Base-by-base conservation (phyloP, 2,113 vertebrate genomes). In the Onychostoma macrolepis region DNA sequence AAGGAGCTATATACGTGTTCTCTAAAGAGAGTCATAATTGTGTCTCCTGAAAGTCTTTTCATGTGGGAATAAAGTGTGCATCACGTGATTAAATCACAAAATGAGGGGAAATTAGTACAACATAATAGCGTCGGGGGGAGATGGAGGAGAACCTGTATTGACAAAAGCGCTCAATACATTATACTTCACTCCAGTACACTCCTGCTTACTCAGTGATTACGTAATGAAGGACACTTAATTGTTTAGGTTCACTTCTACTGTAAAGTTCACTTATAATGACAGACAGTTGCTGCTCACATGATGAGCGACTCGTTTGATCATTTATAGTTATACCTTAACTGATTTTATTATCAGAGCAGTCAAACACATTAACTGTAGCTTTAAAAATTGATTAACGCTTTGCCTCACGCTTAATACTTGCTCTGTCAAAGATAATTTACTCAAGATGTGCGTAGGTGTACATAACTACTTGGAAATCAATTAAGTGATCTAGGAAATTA, bases 121-220 rank as follows among this genome's bases (percentile, higher is more conserved):
- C 33, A 83, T 28, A 50, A 83, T 21, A 48, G 63, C 17, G 0
- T 71, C 28, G 2, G 43, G 1, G 1, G 5, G 28, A 19, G 63
- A 83, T 38, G 56, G 6, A 61, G 78, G n/a, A 82, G 15, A 30
- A 67, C 30, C n/a, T 9, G 65, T 53, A 83, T 71, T 36, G 63
- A 50, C 61, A 48, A 50, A 48, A 83, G 21, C 3, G 19, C 21
- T 53, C 81, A 53, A 53, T 83, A 83, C 28, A 24, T 36, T 83
- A 69, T 69, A 83, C 45, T 82, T 71, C 81, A 83, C 81, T 71
- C 26, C 61, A 36, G 43, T 83, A 30, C 81, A 71, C 81, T 67
- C 61, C 80, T 83, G 81, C 81, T 83, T 71, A 83, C 43, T 71
- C 81, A 71, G 63, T 71, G 41, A 71, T 83, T 71, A 71, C 41